A percentile compares a stretch with the other conserved stretches of the same genome.
Evolutionary conservation across 2,888 invertebrate genomes (phyloP).

Genomic region (Cepaea hortensis): DNA sequence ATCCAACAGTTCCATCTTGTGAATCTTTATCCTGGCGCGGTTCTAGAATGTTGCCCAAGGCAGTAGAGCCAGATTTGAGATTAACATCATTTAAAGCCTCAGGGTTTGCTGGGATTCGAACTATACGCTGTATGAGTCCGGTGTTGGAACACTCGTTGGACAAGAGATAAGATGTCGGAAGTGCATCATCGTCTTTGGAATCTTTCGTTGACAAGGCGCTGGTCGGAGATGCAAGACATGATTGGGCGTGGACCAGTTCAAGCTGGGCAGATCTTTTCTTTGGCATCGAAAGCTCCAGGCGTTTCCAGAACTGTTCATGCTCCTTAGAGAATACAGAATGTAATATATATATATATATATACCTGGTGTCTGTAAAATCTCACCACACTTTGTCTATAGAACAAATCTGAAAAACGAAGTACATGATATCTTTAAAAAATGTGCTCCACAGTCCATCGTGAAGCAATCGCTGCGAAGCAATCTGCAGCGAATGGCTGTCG

Average conservation of each 20-base stretch:
- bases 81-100: not conserved
- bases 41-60: not conserved
- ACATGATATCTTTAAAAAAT: too few relatives aligned
- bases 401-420: too few relatives aligned
- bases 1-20: not conserved
- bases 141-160: too few relatives aligned
- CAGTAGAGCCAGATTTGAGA: not conserved
- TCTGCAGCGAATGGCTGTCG: too few relatives aligned
- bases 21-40: not conserved
- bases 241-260: not conserved
- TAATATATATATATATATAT: too few relatives aligned
- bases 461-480: too few relatives aligned
- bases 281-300: slow-evolving; percentile 8
- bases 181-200: too few relatives aligned
- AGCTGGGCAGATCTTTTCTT: slow-evolving; percentile 5
- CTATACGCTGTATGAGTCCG: too few relatives aligned
- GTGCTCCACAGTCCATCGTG: too few relatives aligned
- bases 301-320: slow-evolving; percentile 5
- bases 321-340: not conserved
- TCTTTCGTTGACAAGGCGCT: not conserved
- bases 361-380: too few relatives aligned
- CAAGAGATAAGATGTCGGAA: too few relatives aligned
- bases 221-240: slow-evolving; percentile 1
- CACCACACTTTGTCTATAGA: too few relatives aligned
- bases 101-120: not conserved